These are phyloP conservation scores for Anomalospiza imberbis DNA, from an alignment of 2,797 vertebrate genomes.

Conservation along the genomic window DNA sequence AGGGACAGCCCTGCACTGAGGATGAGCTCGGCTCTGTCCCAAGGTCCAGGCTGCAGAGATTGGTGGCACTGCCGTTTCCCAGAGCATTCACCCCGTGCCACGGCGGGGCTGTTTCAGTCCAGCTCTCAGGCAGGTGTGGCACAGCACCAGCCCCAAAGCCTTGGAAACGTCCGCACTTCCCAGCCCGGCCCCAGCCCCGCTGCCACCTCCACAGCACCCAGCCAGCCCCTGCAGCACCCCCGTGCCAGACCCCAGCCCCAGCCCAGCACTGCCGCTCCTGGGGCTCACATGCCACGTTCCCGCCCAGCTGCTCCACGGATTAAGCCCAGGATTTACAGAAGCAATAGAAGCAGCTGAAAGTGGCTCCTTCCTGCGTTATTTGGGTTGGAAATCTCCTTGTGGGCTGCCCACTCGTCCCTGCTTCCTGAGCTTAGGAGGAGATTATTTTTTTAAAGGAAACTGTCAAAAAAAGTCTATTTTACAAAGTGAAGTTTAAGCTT, in stretches of 20 bases:
- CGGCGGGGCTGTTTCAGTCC: accelerated
- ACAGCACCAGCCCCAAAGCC: not conserved
- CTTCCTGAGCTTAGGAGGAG: not conserved
- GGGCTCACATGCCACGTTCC: accelerated
- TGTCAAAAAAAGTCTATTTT: slow-evolving; percentile 33
- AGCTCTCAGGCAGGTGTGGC: not conserved
- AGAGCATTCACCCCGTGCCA: accelerated
- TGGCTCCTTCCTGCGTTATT: not conserved
- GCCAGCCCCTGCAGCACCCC: not conserved
- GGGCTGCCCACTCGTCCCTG: not conserved
- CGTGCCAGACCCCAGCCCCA: not conserved
- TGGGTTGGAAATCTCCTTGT: not conserved
- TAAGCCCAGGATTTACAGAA: not conserved
- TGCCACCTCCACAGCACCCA: not conserved
- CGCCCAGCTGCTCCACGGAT: accelerated
- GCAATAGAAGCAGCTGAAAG: not conserved
- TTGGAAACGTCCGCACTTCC: accelerated
- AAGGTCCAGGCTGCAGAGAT: accelerated
- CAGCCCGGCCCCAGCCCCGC: accelerated
- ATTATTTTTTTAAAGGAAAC: slow-evolving; percentile 46
- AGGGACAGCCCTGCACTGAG: not conserved
- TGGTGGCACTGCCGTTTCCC: not conserved
- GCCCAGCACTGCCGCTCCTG: accelerated
- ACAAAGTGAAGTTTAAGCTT: slow-evolving; percentile 48
- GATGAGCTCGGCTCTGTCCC: not conserved